phyloP scores from a whole-genome alignment of 2,797 vertebrate genomes.

The Monodelphis domestica region DNA sequence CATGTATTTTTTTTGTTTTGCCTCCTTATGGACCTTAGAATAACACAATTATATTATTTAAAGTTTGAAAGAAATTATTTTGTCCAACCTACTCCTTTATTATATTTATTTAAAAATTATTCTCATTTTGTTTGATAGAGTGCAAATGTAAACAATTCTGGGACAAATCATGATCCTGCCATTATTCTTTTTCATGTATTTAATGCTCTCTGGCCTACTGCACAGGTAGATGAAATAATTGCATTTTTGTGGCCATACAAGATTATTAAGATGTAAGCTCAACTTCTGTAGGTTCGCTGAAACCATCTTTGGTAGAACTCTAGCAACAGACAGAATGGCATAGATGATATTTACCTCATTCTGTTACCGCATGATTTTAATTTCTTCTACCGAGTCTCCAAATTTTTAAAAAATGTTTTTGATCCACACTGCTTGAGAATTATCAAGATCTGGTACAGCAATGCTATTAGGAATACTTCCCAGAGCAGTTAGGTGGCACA shows the following conservation, averaged over 20 bases:
- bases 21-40: not conserved
- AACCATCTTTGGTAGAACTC: not conserved
- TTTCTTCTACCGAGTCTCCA: not conserved
- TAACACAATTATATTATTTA: not conserved
- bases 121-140: not conserved
- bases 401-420: not conserved
- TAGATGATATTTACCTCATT: not conserved
- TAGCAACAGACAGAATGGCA: not conserved
- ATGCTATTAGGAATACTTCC: too few species aligned
- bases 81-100: not conserved
- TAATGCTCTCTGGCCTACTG: not conserved
- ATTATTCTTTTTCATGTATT: not conserved
- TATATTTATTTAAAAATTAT: not conserved
- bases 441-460: not conserved
- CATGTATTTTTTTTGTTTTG: not conserved
- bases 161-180: not conserved
- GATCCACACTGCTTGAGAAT: not conserved
- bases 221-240: not conserved
- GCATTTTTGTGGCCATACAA: not conserved
- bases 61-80: not conserved
- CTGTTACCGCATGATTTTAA: too few species aligned
- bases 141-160: not conserved
- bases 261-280: not conserved
- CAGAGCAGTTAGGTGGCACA: too few species aligned
- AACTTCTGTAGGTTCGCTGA: not conserved